These are phyloP conservation scores for Drosophila eohydei DNA, from an alignment of 2,888 invertebrate species.

Conservation along the genomic window DNA sequence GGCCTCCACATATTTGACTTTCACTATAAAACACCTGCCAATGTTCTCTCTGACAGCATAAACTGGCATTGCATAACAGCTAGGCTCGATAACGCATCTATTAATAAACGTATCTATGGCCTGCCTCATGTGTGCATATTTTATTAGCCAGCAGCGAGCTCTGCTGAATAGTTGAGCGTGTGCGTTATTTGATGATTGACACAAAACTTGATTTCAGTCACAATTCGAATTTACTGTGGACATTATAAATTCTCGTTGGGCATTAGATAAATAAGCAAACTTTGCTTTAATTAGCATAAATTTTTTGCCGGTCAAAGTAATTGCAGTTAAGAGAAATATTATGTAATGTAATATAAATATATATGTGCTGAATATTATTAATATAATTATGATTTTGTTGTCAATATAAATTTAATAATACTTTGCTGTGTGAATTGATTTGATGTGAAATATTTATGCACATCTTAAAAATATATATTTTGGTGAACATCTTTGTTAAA, in stretches of 20 bases:
- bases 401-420: too few relatives aligned
- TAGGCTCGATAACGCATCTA: constrained; percentile 48
- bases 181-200: constrained; percentile 19
- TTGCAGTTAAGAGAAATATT: background rate
- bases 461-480: too few relatives aligned
- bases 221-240: background rate
- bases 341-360: too few relatives aligned
- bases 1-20: too few relatives aligned
- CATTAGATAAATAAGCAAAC: background rate
- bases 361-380: too few relatives aligned
- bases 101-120: constrained; percentile 70
- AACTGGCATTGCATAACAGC: constrained; percentile 1
- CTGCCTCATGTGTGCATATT: constrained; percentile 68
- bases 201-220: constrained; percentile 1
- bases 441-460: too few relatives aligned
- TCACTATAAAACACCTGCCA: constrained; percentile 3
- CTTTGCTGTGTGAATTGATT: too few relatives aligned
- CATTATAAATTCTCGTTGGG: background rate
- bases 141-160: constrained; percentile 32
- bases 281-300: background rate
- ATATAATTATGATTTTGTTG: too few relatives aligned
- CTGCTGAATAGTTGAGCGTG: constrained; percentile 31
- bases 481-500: too few relatives aligned
- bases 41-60: constrained; percentile 1
- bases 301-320: background rate